Evolutionary conservation across 2,113 vertebrate genomes (phyloP).

Genomic region (Deroptyus accipitrinus): DNA sequence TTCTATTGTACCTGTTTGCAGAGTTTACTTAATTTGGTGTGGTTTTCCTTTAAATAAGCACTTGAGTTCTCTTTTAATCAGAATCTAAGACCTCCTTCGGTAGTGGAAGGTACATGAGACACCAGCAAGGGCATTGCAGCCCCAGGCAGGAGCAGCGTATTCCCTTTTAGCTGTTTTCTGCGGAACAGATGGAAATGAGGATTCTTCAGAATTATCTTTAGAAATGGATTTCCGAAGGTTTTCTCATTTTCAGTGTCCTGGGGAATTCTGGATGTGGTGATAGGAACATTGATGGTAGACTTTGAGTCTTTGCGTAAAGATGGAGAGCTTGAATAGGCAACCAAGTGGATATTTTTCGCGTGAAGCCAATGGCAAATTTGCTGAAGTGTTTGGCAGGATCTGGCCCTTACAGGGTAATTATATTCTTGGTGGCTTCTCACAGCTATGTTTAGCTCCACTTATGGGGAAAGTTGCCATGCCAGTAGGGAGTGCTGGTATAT

Average conservation of each 20-base stretch:
- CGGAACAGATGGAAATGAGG: background rate
- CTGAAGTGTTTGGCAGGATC: background rate
- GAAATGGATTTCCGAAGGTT: background rate
- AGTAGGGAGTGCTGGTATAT: background rate
- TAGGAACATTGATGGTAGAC: fast-evolving
- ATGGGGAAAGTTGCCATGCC: background rate
- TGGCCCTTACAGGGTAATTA: background rate
- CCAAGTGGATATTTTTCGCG: background rate
- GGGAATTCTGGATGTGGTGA: too few relatives aligned
- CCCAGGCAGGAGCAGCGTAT: fast-evolving
- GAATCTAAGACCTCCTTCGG: background rate
- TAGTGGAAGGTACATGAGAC: background rate
- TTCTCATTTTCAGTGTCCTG: background rate
- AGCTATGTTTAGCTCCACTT: background rate
- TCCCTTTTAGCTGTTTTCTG: background rate
- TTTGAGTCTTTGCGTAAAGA: background rate
- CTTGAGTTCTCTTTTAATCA: background rate
- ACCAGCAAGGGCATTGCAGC: background rate
- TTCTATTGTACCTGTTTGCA: background rate
- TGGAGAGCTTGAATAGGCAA: background rate
- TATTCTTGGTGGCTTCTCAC: background rate
- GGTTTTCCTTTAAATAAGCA: background rate
- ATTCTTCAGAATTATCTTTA: background rate
- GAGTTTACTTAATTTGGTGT: background rate
- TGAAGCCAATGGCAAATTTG: background rate